phyloP scores from a whole-genome alignment of 2,113 vertebrate genomes.

The Hippocampus comes region DNA sequence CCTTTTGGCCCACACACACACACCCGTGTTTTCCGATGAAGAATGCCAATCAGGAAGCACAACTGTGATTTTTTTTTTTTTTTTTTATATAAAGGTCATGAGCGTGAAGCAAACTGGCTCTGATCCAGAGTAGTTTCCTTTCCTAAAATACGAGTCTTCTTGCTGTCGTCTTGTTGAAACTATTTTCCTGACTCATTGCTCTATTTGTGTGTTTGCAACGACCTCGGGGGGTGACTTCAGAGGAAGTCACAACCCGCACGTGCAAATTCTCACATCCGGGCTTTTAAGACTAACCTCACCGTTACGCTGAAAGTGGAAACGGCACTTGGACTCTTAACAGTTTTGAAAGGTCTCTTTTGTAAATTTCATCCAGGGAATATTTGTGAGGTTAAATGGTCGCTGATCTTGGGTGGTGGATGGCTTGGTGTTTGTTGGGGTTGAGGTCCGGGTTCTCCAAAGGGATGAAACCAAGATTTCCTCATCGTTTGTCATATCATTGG shows the following conservation, averaged over 20 bases:
- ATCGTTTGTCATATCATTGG: no score
- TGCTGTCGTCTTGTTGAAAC: slow-evolving; percentile 5
- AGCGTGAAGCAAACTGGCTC: neutral
- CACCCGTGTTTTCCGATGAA: neutral
- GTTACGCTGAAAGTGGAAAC: neutral
- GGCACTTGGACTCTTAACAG: neutral
- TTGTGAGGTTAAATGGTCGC: neutral
- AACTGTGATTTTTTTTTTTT: neutral
- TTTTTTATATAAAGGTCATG: slow-evolving; percentile 13
- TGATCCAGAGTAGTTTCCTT: slow-evolving; percentile 26
- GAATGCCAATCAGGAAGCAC: neutral
- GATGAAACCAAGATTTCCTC: no score
- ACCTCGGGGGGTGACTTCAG: neutral
- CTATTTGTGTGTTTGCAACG: slow-evolving; percentile 6
- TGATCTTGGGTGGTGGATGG: neutral
- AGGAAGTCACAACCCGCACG: neutral
- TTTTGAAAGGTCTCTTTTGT: neutral
- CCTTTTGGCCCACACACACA: neutral
- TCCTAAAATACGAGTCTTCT: slow-evolving; percentile 9
- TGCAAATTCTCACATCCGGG: neutral
- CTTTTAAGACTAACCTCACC: neutral
- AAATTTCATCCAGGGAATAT: neutral
- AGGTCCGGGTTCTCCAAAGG: neutral
- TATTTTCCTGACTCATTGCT: slow-evolving; percentile 6
- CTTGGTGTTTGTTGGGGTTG: neutral